Percentiles rank a stretch among this genome's conserved stretches.
These are phyloP conservation scores for Apamea monoglypha DNA, from an alignment of 2,888 invertebrate species.

Conservation along the genomic window DNA sequence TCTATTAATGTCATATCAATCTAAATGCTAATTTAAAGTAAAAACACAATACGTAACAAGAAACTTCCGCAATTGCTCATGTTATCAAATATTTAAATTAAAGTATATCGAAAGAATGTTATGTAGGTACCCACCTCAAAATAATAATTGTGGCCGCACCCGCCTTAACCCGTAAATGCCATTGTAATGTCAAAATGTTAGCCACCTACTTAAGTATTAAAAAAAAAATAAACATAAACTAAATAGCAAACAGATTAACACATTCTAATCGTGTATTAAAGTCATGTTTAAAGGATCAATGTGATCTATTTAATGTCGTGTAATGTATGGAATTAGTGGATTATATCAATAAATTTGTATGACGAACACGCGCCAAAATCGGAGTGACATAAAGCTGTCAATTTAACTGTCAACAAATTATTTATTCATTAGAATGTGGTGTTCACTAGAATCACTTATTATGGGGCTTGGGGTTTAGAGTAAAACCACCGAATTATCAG, in stretches of 20 bases:
- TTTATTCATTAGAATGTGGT: too few relatives aligned
- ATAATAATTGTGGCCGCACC: neutral
- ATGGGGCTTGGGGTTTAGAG: too few relatives aligned
- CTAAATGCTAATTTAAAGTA: slow-evolving; percentile 33
- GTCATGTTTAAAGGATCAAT: neutral
- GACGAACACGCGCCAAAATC: slow-evolving; percentile 1
- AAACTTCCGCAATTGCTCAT: slow-evolving; percentile 40
- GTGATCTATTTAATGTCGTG: neutral
- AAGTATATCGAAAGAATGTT: neutral
- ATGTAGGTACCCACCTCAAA: neutral
- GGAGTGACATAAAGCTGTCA: slow-evolving; percentile 25
- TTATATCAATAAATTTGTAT: slow-evolving; percentile 14
- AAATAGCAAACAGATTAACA: neutral
- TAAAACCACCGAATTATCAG: too few relatives aligned
- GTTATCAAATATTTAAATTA: slow-evolving; percentile 8
- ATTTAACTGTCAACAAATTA: neutral
- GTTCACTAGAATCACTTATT: too few relatives aligned
- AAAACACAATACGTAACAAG: slow-evolving; percentile 1
- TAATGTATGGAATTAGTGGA: slow-evolving; percentile 13
- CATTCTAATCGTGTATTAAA: slow-evolving; percentile 3
- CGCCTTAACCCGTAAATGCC: slow-evolving; percentile 29
- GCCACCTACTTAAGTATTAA: too few relatives aligned
- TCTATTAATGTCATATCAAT: slow-evolving; percentile 19
- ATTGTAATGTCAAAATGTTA: neutral
- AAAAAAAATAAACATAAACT: neutral